Evolutionary conservation across 1,140 invertebrate species (phyloP).

Genomic region (Drosophila baimaii): DNA sequence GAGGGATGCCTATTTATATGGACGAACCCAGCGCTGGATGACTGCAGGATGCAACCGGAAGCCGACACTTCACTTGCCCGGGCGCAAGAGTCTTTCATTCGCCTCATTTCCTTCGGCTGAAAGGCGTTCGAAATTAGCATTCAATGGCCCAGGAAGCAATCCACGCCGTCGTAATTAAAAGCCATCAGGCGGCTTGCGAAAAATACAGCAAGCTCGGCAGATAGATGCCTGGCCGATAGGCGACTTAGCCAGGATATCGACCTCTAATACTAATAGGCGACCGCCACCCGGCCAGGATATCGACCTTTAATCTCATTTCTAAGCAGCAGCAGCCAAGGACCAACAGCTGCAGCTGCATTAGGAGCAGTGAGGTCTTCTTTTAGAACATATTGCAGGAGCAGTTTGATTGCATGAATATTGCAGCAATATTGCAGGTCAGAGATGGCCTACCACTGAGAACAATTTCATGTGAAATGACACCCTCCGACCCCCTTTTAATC

Average conservation of each 20-base stretch:
- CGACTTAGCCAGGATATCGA: constrained; percentile 61
- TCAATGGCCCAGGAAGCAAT: constrained; percentile 50
- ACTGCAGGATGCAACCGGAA: constrained; percentile 64
- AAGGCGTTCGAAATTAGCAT: constrained; percentile 46
- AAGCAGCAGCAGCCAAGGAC: not conserved
- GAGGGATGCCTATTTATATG: constrained; percentile 61
- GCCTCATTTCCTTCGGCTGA: constrained; percentile 60
- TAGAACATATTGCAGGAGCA: constrained; percentile 21
- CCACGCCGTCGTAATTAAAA: constrained; percentile 41
- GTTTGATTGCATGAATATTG: constrained; percentile 58
- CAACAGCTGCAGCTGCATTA: constrained; percentile 21
- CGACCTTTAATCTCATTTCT: constrained; percentile 55
- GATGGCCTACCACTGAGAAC: constrained; percentile 15
- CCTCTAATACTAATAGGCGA: constrained; percentile 22
- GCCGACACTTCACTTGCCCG: constrained; percentile 51
- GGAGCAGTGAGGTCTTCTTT: not conserved
- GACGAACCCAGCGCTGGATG: constrained; percentile 42
- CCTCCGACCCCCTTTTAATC: constrained; percentile 16
- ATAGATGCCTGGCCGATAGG: constrained; percentile 3
- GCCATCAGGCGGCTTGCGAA: constrained; percentile 27
- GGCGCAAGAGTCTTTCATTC: constrained; percentile 39
- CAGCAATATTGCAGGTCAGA: constrained; percentile 10
- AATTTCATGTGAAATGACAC: not conserved
- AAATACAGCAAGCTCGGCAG: constrained; percentile 4
- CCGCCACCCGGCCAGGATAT: constrained; percentile 49